Evolutionary conservation across 2,797 vertebrate genomes (phyloP).

Genomic region (Discoglossus pictus): DNA sequence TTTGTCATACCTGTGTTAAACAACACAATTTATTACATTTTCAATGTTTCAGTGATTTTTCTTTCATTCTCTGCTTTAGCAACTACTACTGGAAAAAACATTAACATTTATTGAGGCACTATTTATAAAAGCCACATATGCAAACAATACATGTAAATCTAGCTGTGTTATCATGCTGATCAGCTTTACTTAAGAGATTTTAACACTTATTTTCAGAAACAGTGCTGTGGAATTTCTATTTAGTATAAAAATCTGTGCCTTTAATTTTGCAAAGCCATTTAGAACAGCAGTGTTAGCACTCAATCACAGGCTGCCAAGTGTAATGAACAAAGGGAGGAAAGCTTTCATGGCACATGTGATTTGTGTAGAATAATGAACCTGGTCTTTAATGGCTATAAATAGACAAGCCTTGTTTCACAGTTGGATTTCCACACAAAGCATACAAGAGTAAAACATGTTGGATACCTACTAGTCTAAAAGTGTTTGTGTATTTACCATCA

Average conservation of each 20-base stretch:
- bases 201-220: constrained; percentile 19
- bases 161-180: constrained; percentile 25
- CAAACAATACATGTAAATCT: constrained; percentile 28
- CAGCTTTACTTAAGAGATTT: constrained; percentile 26
- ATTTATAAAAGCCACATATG: constrained; percentile 2
- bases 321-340: constrained; percentile 45
- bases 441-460: constrained; percentile 28
- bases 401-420: constrained; percentile 42
- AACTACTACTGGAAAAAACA: too few relatives aligned
- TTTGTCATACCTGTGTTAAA: too few relatives aligned
- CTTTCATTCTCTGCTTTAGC: too few relatives aligned
- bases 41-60: too few relatives aligned
- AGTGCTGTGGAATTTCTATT: constrained; percentile 31
- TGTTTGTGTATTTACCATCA: constrained; percentile 17
- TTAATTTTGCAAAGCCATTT: constrained; percentile 46
- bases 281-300: constrained; percentile 42
- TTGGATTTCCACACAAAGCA: constrained; percentile 35
- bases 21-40: too few relatives aligned
- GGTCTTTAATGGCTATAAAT: constrained; percentile 27
- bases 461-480: constrained; percentile 19
- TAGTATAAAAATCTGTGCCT: constrained; percentile 36
- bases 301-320: constrained; percentile 35
- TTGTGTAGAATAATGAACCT: constrained; percentile 41
- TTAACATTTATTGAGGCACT: too few relatives aligned
- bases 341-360: constrained; percentile 44